A percentile compares a stretch with the other conserved stretches of the same genome.
Conservation (phyloP, 2,888 invertebrate genomes). For the Standfussiana lucernea region DNA sequence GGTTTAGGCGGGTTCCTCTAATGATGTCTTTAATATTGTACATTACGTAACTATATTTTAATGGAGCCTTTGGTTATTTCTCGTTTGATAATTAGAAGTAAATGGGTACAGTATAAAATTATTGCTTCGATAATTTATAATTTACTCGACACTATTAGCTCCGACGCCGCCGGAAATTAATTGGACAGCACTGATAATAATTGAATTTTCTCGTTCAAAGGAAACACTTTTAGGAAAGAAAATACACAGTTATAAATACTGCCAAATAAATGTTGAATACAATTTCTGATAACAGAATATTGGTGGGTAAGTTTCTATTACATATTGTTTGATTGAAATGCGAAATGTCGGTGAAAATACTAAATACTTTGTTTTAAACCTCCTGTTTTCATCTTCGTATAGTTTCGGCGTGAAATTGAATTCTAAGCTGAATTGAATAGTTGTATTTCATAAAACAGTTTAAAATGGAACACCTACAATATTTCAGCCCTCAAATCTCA, state of each 20-base stretch:
- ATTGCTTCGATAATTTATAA: slow-evolving; percentile 69
- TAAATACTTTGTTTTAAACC: slow-evolving; percentile 21
- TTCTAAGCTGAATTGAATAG: slow-evolving; percentile 68
- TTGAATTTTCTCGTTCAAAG: slow-evolving; percentile 67
- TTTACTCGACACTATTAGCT: slow-evolving; percentile 70
- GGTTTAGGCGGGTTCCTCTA: slow-evolving; percentile 45
- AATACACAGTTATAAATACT: slow-evolving; percentile 49
- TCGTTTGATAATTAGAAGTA: slow-evolving; percentile 57
- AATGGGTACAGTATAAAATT: slow-evolving; percentile 60
- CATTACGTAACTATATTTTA: slow-evolving; percentile 35
- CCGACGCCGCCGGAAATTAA: slow-evolving; percentile 67
- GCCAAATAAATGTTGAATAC: slow-evolving; percentile 44
- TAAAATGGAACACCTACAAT: slow-evolving; percentile 89
- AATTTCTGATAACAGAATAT: slow-evolving; percentile 34
- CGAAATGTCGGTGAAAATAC: not conserved
- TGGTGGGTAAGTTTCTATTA: slow-evolving; percentile 14
- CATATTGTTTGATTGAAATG: slow-evolving; percentile 16
- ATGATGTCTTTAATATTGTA: slow-evolving; percentile 47
- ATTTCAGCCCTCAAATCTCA: slow-evolving; percentile 90
- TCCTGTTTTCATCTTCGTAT: slow-evolving; percentile 10
- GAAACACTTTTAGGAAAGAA: slow-evolving; percentile 63
- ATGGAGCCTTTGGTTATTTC: slow-evolving; percentile 7
- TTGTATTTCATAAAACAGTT: slow-evolving; percentile 87
- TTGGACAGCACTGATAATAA: slow-evolving; percentile 69
- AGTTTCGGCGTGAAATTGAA: slow-evolving; percentile 58